These are phyloP conservation scores for Plagiodera versicolora DNA, from an alignment of 2,888 invertebrate genomes.

Conservation along the genomic window DNA sequence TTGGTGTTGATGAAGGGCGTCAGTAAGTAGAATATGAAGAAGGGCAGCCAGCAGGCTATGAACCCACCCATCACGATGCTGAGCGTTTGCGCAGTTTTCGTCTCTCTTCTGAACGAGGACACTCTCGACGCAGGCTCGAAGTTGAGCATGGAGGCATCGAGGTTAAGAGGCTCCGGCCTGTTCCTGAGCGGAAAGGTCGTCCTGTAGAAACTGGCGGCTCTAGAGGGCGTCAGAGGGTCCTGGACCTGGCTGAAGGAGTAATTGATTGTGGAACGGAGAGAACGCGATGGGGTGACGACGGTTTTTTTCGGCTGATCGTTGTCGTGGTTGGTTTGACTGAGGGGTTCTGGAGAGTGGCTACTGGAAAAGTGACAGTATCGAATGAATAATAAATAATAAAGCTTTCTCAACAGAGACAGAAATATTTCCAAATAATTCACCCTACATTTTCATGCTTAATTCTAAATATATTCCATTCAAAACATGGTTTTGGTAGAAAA, in stretches of 20 bases:
- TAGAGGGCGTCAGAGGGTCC: constrained; percentile 44
- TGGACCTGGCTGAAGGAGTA: constrained; percentile 47
- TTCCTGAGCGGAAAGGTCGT: constrained; percentile 40
- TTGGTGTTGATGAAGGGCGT: constrained; percentile 75
- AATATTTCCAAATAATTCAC: too few relatives aligned
- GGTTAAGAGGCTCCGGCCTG: constrained; percentile 60
- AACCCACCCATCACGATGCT: constrained; percentile 88
- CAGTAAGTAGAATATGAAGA: constrained; percentile 79
- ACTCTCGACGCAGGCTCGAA: constrained; percentile 60
- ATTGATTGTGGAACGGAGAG: constrained; percentile 47
- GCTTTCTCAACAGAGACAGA: too few relatives aligned
- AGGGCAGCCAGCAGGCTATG: constrained; percentile 86
- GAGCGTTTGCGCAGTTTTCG: constrained; percentile 85
- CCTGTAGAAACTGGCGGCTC: constrained; percentile 46
- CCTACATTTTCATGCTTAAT: too few relatives aligned
- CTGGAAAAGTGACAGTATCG: constrained; percentile 36
- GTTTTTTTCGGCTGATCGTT: constrained; percentile 36
- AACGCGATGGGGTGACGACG: constrained; percentile 38
- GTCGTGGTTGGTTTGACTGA: constrained; percentile 37
- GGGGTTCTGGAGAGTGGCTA: constrained; percentile 37
- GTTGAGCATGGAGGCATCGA: constrained; percentile 59
- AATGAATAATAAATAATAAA: too few relatives aligned
- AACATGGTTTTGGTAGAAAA: too few relatives aligned
- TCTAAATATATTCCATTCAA: too few relatives aligned
- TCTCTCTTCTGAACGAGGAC: constrained; percentile 74